Percentiles rank a stretch among this genome's conserved stretches.
Conservation (phyloP, 2,888 invertebrate species). For the Drosophila neonasuta region DNA sequence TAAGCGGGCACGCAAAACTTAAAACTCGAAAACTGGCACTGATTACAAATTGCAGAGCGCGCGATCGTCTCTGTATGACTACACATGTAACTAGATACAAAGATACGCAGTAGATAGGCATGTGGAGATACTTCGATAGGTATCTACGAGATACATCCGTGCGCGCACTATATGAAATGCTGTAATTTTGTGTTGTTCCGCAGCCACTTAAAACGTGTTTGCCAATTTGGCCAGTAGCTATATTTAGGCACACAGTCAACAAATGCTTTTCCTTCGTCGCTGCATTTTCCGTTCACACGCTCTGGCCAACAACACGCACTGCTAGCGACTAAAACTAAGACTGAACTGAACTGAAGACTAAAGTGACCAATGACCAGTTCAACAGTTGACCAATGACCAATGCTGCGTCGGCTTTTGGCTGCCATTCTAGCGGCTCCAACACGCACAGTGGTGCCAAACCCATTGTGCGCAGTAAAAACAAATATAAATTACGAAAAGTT, state of each 20-base stretch:
- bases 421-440: slow-evolving; percentile 39
- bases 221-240: slow-evolving; percentile 56
- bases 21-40: slow-evolving; percentile 25
- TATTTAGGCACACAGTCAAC: slow-evolving; percentile 36
- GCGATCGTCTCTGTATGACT: slow-evolving; percentile 7
- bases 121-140: background rate
- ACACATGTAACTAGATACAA: slow-evolving; percentile 34
- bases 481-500: slow-evolving; percentile 25
- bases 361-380: slow-evolving; percentile 22
- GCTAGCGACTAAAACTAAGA: slow-evolving; percentile 30
- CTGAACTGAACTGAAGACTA: slow-evolving; percentile 12
- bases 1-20: slow-evolving; percentile 39
- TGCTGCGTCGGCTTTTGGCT: slow-evolving; percentile 35
- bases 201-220: slow-evolving; percentile 53
- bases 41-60: slow-evolving; percentile 8
- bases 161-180: slow-evolving; percentile 45
- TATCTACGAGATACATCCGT: slow-evolving; percentile 24
- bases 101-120: slow-evolving; percentile 3
- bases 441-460: slow-evolving; percentile 23
- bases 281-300: slow-evolving; percentile 50
- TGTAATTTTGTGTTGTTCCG: slow-evolving; percentile 45
- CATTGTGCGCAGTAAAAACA: slow-evolving; percentile 33
- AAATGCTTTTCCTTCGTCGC: slow-evolving; percentile 24
- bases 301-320: slow-evolving; percentile 51
- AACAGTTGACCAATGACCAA: slow-evolving; percentile 46